These are phyloP conservation scores for Jaculus jaculus DNA, from an alignment of 2,113 vertebrate genomes.

Conservation along the genomic window DNA sequence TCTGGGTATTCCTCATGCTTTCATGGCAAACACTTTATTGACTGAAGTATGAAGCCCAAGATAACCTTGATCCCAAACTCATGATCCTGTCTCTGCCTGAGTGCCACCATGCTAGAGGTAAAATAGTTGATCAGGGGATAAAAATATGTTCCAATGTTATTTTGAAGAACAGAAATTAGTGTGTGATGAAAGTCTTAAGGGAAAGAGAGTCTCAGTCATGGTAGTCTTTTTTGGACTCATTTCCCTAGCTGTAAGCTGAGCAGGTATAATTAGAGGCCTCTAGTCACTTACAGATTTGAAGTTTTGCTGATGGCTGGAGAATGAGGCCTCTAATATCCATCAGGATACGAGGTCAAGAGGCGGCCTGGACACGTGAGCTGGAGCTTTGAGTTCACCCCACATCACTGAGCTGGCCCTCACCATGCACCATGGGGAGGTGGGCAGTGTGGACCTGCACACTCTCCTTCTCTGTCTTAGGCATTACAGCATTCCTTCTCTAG, in stretches of 20 bases:
- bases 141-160: neutral
- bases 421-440: neutral
- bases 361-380: neutral
- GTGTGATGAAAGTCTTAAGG: too few relatives aligned
- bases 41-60: too few relatives aligned
- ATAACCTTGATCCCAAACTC: too few relatives aligned
- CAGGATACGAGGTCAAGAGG: neutral
- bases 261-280: neutral
- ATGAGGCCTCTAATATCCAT: neutral
- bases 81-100: too few relatives aligned
- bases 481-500: neutral
- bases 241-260: neutral
- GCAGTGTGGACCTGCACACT: too few relatives aligned
- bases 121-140: neutral
- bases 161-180: neutral
- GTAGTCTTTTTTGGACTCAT: neutral
- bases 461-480: neutral
- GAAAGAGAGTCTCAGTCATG: too few relatives aligned
- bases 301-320: neutral
- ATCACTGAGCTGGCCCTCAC: accelerated
- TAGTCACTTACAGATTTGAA: neutral
- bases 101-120: too few relatives aligned
- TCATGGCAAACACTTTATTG: too few relatives aligned
- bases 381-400: accelerated
- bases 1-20: too few relatives aligned